Evolutionary conservation across 2,888 invertebrate species (phyloP), one percentile per base, ranked within the genome.

Genomic region (Cryptops parisi): DNA sequence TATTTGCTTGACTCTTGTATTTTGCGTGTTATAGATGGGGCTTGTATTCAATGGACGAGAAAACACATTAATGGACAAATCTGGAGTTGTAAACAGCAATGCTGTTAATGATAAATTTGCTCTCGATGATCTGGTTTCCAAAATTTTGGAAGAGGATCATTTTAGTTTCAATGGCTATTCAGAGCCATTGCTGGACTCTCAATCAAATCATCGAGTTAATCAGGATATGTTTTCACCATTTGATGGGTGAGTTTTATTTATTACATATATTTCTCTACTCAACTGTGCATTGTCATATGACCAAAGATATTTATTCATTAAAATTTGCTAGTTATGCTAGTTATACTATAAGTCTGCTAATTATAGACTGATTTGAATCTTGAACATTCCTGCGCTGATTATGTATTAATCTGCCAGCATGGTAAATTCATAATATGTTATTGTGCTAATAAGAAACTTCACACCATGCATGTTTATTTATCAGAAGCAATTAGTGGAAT

Each of bases 61-160:
- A 19, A 50, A 50, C 41, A 21, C 43, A 24, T 50, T 43, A 50
- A 50, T 24, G 40, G 50, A 50, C 9, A 50, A 50, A 41, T 50
- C 50, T 19, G 41, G 40, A 17, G 24, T 24, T 19, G 21, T 50
- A 41, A 50, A 50, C 21, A 50, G 40, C 24, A 41, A 33, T 43
- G 40, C 41, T n/a, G 45, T 38, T 26, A 52, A 27, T 52, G 52
- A 52, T 22, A 52, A 52, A 40, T 54, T 54, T 49, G 56, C 56
- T 12, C 44, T 57, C 2, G 57, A 57, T 23, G 57, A 57, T 47
- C 48, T 57, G 21, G 57, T 57, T 19, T 52, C 57, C 4, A 57
- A 57, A 46, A 57, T 57, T 27, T 39, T 57, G 46, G 57, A 57
- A 15, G 57, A 57, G 24, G 57, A 57, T 39, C 57, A 57, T 46